A percentile compares a stretch with the other conserved stretches of the same genome.
Conservation (phyloP, 2,113 vertebrate genomes). For the Tragelaphus scriptus region DNA sequence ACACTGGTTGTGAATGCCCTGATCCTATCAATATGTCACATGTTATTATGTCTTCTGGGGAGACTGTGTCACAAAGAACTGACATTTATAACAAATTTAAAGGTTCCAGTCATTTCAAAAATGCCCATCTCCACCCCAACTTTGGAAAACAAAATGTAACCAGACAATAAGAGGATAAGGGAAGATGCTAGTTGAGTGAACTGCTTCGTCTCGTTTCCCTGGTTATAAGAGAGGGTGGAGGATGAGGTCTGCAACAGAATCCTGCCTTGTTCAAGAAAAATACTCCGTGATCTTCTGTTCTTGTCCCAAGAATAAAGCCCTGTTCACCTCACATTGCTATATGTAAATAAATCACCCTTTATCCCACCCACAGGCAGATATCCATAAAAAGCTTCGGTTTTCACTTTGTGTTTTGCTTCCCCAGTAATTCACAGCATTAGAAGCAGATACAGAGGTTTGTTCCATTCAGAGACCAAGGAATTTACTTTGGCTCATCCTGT, state of each 20-base stretch:
- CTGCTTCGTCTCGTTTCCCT: background rate
- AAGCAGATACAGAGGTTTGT: background rate
- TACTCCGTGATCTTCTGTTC: background rate
- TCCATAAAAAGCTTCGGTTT: background rate
- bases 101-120: conserved; percentile 50
- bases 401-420: background rate
- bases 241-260: background rate
- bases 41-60: conserved; percentile 16
- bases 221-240: background rate
- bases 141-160: conserved; percentile 49
- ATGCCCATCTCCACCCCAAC: background rate
- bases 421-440: background rate
- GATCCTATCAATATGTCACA: background rate
- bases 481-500: background rate
- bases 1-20: background rate
- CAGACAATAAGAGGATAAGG: background rate
- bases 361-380: background rate
- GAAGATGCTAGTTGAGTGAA: background rate
- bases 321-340: rapidly evolving
- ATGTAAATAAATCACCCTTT: background rate
- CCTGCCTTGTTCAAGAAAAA: background rate
- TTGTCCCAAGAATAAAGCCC: background rate
- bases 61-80: conserved; percentile 32
- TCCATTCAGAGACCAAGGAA: background rate
- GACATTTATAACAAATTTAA: conserved; percentile 45